These are phyloP conservation scores for Mormyrus iriodes DNA, from an alignment of 2,113 vertebrate genomes.

Conservation along the genomic window DNA sequence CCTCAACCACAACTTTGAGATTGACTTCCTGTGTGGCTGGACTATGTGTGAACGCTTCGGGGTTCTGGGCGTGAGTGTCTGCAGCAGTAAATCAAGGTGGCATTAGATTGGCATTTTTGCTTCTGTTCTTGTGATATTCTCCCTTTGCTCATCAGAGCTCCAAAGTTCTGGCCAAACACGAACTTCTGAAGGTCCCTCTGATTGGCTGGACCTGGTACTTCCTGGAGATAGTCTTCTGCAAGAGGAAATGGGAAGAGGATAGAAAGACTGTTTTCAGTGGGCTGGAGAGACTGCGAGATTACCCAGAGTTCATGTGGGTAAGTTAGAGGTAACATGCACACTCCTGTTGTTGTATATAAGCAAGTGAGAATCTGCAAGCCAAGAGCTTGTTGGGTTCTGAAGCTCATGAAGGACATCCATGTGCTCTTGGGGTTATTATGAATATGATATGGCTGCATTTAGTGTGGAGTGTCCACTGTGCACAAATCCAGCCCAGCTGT, in stretches of 20 bases:
- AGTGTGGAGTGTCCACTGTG: neutral
- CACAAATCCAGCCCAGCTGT: neutral
- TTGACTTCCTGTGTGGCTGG: conserved; percentile 97
- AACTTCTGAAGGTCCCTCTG: conserved; percentile 88
- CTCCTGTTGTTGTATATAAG: neutral
- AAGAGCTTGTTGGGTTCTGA: neutral
- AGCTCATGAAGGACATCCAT: neutral
- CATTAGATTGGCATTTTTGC: neutral
- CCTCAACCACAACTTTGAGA: conserved; percentile 97
- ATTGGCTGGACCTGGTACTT: conserved; percentile 99
- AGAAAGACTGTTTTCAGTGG: conserved; percentile 77
- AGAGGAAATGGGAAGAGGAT: conserved; percentile 95
- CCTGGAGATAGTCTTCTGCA: conserved; percentile 96
- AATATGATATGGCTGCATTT: neutral
- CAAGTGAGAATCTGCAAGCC: neutral
- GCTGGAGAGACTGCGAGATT: conserved; percentile 72
- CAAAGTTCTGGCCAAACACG: conserved; percentile 93
- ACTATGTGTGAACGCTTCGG: conserved; percentile 95
- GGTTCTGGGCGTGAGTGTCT: conserved; percentile 78
- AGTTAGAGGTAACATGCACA: conserved; percentile 42
- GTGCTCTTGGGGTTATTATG: neutral
- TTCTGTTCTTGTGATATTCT: neutral
- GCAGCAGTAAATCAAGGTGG: neutral
- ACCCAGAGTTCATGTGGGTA: conserved; percentile 97
- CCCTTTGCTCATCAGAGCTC: conserved; percentile 69